Percentiles rank a stretch among this genome's conserved stretches.
Evolutionary conservation across 2,113 vertebrate species (phyloP).

Genomic region (Hyperopisus bebe): DNA sequence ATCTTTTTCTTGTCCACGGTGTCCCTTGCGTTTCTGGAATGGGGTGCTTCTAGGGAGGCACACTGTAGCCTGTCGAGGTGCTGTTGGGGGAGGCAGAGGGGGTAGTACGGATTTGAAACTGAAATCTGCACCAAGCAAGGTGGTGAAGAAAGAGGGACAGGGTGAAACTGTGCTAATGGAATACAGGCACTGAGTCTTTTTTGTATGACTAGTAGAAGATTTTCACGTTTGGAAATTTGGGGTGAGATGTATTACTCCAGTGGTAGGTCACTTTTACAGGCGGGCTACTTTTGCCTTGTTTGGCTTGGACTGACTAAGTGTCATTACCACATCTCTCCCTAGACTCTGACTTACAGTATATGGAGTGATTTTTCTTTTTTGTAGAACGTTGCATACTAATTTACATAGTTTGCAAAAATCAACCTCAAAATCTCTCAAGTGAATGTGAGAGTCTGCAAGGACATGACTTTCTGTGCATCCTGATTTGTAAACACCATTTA

Average conservation of each 20-base stretch:
- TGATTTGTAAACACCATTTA: constrained; percentile 64
- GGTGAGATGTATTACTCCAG: constrained; percentile 21
- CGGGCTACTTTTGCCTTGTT: constrained; percentile 23
- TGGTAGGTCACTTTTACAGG: constrained; percentile 22
- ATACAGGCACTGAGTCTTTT: constrained; percentile 56
- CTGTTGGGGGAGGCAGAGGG: constrained; percentile 47
- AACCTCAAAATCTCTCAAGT: constrained; percentile 53
- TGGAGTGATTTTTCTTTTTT: constrained; percentile 48
- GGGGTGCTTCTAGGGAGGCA: constrained; percentile 61
- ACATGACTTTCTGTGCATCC: constrained; percentile 58
- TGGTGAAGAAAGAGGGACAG: constrained; percentile 50
- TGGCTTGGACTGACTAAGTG: constrained; percentile 26
- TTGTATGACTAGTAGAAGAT: constrained; percentile 29
- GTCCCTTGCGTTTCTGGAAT: constrained; percentile 65
- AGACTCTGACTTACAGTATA: constrained; percentile 47
- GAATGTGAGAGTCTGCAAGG: constrained; percentile 58
- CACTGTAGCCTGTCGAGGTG: constrained; percentile 59
- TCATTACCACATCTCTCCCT: constrained; percentile 43
- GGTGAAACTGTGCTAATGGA: constrained; percentile 52
- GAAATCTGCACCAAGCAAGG: constrained; percentile 50
- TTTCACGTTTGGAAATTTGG: constrained; percentile 12
- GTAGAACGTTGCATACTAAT: constrained; percentile 20
- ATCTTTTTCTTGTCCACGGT: constrained; percentile 63
- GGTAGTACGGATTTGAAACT: constrained; percentile 40
- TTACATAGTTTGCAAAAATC: constrained; percentile 17